These are phyloP conservation scores for Melanotaenia boesemani DNA, from an alignment of 2,797 vertebrate genomes.

Conservation along the genomic window DNA sequence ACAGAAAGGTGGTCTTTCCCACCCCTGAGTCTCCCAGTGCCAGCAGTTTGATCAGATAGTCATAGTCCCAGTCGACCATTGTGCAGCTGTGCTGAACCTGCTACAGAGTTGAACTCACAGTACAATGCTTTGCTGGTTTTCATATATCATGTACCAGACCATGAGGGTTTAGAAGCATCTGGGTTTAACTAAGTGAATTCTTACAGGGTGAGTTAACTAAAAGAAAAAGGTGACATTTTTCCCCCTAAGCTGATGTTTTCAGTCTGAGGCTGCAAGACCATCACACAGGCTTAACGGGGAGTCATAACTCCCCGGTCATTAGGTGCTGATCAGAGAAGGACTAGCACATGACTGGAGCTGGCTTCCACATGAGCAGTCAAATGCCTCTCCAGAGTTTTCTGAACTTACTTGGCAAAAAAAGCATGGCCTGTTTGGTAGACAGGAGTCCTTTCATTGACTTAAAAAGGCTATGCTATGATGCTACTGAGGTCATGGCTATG, in stretches of 20 bases:
- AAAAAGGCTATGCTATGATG: conserved; percentile 31
- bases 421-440: conserved; percentile 51
- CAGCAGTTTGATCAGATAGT: conserved; percentile 99
- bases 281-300: conserved; percentile 46
- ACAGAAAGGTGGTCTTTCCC: conserved; percentile 97
- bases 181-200: background rate
- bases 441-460: conserved; percentile 63
- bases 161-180: background rate
- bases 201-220: background rate
- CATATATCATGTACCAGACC: background rate
- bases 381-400: conserved; percentile 60
- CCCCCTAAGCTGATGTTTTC: conserved; percentile 34
- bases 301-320: conserved; percentile 64
- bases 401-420: conserved; percentile 34
- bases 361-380: conserved; percentile 82
- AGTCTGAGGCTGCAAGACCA: conserved; percentile 36
- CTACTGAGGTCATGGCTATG: conserved; percentile 31
- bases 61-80: conserved; percentile 98
- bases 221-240: conserved; percentile 22
- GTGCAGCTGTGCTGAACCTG: conserved; percentile 83
- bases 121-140: conserved; percentile 17
- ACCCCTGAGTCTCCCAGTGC: conserved; percentile 97
- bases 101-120: conserved; percentile 28
- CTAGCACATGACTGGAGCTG: conserved; percentile 78
- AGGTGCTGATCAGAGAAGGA: conserved; percentile 65